phyloP scores from a whole-genome alignment of 2,888 invertebrate genomes.

The Tenthredo scrophulariae region DNA sequence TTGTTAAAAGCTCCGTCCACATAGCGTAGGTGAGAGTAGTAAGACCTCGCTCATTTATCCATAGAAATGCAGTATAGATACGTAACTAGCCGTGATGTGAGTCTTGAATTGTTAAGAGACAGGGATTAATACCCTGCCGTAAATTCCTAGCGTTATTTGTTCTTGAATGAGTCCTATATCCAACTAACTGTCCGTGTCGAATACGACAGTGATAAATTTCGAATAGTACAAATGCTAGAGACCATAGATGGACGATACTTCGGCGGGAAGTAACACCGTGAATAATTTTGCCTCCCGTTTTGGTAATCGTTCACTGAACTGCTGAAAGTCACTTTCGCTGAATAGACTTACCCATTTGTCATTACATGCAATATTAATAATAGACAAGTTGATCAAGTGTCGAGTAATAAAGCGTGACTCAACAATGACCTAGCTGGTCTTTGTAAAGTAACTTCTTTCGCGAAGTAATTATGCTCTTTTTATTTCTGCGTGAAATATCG shows the following conservation, averaged over 20 bases:
- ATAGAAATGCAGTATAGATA: background rate
- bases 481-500: no score
- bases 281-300: constrained; percentile 5
- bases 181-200: background rate
- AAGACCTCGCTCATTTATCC: background rate
- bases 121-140: constrained; percentile 17
- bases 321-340: background rate
- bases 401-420: background rate
- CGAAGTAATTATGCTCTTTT: background rate
- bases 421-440: background rate
- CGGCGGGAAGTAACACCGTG: constrained; percentile 10
- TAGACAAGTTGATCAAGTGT: background rate
- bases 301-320: constrained; percentile 26
- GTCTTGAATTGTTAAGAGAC: constrained; percentile 8
- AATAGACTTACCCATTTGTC: constrained; percentile 5
- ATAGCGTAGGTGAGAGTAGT: constrained; percentile 23
- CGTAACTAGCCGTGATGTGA: constrained; percentile 3
- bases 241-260: constrained; percentile 5
- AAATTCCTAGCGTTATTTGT: constrained; percentile 15
- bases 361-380: background rate
- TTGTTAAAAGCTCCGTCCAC: background rate
- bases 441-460: background rate
- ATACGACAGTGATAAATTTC: background rate
- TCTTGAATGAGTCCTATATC: background rate
- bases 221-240: background rate